phyloP scores from a whole-genome alignment of 2,113 vertebrate species.

The Urocitellus parryii region DNA sequence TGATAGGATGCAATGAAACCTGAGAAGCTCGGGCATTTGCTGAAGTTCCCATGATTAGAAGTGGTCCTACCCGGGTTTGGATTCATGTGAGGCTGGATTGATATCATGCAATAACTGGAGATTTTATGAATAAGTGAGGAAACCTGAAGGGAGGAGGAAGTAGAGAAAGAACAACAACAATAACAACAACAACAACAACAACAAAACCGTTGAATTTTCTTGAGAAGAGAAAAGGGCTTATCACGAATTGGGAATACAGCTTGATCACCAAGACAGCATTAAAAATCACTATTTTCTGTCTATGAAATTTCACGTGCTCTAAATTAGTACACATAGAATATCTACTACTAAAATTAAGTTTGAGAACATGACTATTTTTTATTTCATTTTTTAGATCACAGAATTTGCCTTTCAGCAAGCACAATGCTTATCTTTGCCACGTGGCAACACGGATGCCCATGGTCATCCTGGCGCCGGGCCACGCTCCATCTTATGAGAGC shows the following conservation, averaged over 20 bases:
- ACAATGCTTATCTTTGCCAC: neutral
- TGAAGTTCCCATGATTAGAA: neutral
- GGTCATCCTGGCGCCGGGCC: neutral
- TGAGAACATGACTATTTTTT: constrained; percentile 30
- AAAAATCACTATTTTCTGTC: neutral
- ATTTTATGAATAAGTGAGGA: neutral
- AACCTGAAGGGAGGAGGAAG: neutral
- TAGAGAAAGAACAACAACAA: neutral
- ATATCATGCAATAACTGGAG: neutral
- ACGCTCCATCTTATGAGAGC: constrained; percentile 7
- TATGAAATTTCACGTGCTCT: constrained; percentile 53
- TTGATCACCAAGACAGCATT: neutral
- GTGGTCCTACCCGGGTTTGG: neutral
- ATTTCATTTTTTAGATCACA: constrained; percentile 39
- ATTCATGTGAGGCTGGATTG: neutral
- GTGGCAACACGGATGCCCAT: neutral
- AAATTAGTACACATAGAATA: constrained; percentile 18
- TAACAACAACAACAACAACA: neutral
- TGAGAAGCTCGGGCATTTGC: neutral
- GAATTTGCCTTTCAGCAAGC: constrained; percentile 47
- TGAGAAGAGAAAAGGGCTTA: neutral
- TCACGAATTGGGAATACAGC: neutral
- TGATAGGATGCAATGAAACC: neutral
- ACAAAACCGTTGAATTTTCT: neutral
- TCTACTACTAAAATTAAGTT: constrained; percentile 62